Evolutionary conservation across 1,140 invertebrate species (phyloP).

Genomic region (Carposina sasakii): DNA sequence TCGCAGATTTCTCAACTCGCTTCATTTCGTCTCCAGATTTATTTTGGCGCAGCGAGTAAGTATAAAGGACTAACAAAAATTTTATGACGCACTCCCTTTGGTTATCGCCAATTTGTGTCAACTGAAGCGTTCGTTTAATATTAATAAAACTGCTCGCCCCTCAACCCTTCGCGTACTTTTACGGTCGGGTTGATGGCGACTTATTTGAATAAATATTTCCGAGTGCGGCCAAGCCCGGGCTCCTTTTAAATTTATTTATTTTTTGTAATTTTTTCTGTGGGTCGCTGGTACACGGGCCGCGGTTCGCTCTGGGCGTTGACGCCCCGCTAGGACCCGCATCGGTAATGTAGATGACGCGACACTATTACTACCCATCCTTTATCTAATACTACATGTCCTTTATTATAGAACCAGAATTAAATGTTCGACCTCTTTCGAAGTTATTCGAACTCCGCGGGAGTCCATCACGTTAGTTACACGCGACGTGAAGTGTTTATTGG

Average conservation of each 20-base stretch:
- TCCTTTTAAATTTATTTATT: slow-evolving; percentile 53
- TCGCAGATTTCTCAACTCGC: slow-evolving; percentile 1
- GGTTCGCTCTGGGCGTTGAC: slow-evolving; percentile 32
- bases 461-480: slow-evolving; percentile 41
- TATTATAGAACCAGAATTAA: slow-evolving; percentile 61
- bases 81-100: slow-evolving; percentile 50
- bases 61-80: slow-evolving; percentile 44
- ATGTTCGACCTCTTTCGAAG: slow-evolving; percentile 51
- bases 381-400: slow-evolving; percentile 63
- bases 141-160: slow-evolving; percentile 64
- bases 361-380: slow-evolving; percentile 64
- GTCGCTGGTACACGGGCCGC: slow-evolving; percentile 25
- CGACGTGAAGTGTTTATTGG: slow-evolving; percentile 43
- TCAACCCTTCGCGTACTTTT: slow-evolving; percentile 60
- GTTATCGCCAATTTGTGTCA: slow-evolving; percentile 68
- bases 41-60: slow-evolving; percentile 38
- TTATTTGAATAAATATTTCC: slow-evolving; percentile 71
- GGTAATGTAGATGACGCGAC: slow-evolving; percentile 58
- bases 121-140: slow-evolving; percentile 68
- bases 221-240: slow-evolving; percentile 35
- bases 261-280: slow-evolving; percentile 46
- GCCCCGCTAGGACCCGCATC: slow-evolving; percentile 53
- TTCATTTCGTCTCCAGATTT: slow-evolving; percentile 20
- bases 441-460: slow-evolving; percentile 53
- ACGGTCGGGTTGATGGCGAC: slow-evolving; percentile 64